Percentiles rank a stretch among this genome's conserved stretches.
Conservation (phyloP, 2,797 vertebrate genomes). For the Coccyzus lansbergi region DNA sequence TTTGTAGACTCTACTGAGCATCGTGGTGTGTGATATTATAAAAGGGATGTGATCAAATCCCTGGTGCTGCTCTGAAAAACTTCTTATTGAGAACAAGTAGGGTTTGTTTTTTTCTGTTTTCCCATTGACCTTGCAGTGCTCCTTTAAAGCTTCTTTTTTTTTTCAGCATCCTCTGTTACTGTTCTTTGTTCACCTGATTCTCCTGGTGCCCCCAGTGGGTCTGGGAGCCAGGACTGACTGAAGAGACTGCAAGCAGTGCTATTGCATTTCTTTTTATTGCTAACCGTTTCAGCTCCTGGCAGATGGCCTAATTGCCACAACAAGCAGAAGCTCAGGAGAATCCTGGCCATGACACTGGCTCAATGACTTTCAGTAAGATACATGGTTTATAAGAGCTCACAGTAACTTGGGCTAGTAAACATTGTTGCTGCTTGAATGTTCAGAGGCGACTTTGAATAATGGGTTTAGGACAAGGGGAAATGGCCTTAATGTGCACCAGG, state of each 20-base stretch:
- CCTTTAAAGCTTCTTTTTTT: neutral
- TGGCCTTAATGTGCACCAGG: too few species aligned
- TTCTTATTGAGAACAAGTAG: neutral
- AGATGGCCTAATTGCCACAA: conserved; percentile 73
- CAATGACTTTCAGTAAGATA: conserved; percentile 70
- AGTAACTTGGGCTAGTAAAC: conserved; percentile 56
- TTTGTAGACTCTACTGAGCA: neutral
- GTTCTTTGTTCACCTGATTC: conserved; percentile 20
- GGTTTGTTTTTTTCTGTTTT: neutral
- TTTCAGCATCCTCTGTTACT: neutral
- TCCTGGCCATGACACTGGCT: conserved; percentile 40
- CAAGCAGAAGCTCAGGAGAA: conserved; percentile 66
- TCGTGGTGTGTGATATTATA: neutral
- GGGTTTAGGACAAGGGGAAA: neutral
- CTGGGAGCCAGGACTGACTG: conserved; percentile 1
- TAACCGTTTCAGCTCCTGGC: conserved; percentile 73
- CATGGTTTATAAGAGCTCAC: conserved; percentile 36
- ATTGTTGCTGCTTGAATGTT: conserved; percentile 63
- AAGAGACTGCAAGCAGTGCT: conserved; percentile 41
- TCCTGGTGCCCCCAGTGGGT: neutral
- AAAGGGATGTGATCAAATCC: neutral
- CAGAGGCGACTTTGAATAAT: conserved; percentile 48
- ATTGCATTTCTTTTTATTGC: conserved; percentile 73
- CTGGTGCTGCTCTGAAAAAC: neutral
- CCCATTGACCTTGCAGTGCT: neutral